Evolutionary conservation across 2,113 vertebrate genomes (phyloP), one percentile per base, ranked within the genome.

Genomic region (Ctenomys sociabilis): DNA sequence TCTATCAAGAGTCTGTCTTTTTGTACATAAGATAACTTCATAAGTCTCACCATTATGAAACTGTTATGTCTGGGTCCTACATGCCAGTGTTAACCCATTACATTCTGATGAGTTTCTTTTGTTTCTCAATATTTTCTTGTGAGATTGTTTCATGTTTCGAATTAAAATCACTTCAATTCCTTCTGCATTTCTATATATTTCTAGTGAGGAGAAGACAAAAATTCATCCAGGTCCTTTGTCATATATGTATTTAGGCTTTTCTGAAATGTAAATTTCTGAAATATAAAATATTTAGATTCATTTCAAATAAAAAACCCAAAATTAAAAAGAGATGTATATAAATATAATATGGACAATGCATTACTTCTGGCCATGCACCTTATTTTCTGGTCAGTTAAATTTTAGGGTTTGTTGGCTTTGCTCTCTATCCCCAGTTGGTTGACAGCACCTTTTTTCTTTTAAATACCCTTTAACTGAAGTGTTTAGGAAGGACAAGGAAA

Each of bases 401-500:
- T 87, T 92, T 52, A 85, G 87, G 35, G 90, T 87, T 7, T 92
- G 14, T 88, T 73, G 43, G 24, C 37, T 86, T 64, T 97, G 90
- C 32, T 26, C 64, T 78, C 13, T 82, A 32, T 94, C 57, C 83
- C 66, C 78, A 84, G n/a, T 82, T 57, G 87, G 35, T 91, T 90
- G 13, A 96, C 26, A 93, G 43, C 94, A 13, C 83, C 88, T 85
- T 95, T 97, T 96, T 94, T 63, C 81, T 63, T 95, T 54, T 86
- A 63, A 81, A 81, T 95, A 61, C 63, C 43, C 91, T 97, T 98
- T 98, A 97, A 94, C 72, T 52, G 49, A 96, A 85, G 83, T 98
- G 83, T 94, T 98, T 96, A 97, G 96, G 96, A 98, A 98, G 96
- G 94, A 98, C 98, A 98, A 98, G 98, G 94, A 83, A 97, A 96